Percentiles rank a stretch among this genome's conserved stretches.
Evolutionary conservation across 1,140 invertebrate species (phyloP).

Genomic region (Drosophila tristis): DNA sequence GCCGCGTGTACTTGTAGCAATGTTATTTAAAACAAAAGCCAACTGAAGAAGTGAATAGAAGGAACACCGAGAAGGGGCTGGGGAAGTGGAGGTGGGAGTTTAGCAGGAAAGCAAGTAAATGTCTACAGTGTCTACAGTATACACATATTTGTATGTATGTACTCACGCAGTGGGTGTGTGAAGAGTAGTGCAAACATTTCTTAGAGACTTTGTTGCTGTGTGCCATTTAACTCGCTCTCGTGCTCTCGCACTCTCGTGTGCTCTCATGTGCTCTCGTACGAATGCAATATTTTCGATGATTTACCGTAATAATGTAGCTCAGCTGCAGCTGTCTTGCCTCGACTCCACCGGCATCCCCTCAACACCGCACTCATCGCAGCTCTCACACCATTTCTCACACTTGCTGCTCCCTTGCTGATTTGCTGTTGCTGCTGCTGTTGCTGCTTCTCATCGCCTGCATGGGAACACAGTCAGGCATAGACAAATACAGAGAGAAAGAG

Average conservation of each 20-base stretch:
- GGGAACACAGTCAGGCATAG: slow-evolving; percentile 6
- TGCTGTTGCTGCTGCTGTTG: slow-evolving; percentile 15
- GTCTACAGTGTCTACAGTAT: too few species aligned
- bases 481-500: background rate
- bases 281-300: slow-evolving; percentile 34
- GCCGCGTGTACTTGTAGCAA: slow-evolving; percentile 56
- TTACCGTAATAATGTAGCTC: slow-evolving; percentile 39
- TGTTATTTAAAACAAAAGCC: slow-evolving; percentile 39
- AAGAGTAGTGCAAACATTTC: slow-evolving; percentile 16
- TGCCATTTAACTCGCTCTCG: slow-evolving; percentile 18
- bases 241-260: slow-evolving; percentile 12
- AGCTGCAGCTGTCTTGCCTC: slow-evolving; percentile 31
- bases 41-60: background rate
- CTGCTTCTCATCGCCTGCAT: slow-evolving; percentile 32
- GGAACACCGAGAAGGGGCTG: too few species aligned
- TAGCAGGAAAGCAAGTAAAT: too few species aligned
- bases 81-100: too few species aligned
- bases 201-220: slow-evolving; percentile 33
- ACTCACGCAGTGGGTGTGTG: background rate
- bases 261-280: too few species aligned
- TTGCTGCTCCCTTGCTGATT: slow-evolving; percentile 1
- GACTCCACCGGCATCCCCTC: slow-evolving; percentile 2
- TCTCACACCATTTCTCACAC: slow-evolving; percentile 2
- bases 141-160: too few species aligned
- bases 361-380: slow-evolving; percentile 8